phyloP scores from a whole-genome alignment of 92 coral and sea anemone genomes.

The Phenganax marumi region DNA sequence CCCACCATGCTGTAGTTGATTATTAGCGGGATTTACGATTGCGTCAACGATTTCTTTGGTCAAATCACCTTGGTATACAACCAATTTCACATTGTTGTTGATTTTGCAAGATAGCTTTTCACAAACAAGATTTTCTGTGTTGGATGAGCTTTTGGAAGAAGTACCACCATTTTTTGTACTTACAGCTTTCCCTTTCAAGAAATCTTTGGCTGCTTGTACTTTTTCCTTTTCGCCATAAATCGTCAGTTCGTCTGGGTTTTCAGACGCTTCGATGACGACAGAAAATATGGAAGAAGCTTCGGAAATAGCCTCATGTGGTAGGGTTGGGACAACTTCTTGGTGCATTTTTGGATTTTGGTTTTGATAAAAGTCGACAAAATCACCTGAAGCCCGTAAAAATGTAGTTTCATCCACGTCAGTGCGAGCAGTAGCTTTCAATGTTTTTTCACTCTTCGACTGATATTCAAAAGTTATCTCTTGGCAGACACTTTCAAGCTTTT shows the following conservation, averaged over 20 bases:
- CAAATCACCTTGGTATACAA: slow-evolving; percentile 61
- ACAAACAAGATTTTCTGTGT: background rate
- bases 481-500: slow-evolving; percentile 14
- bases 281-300: slow-evolving; percentile 8
- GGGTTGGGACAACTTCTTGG: slow-evolving; percentile 18
- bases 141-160: too few species aligned
- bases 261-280: slow-evolving; percentile 38
- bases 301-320: background rate
- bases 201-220: slow-evolving; percentile 22
- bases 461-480: slow-evolving; percentile 10
- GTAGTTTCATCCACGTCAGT: background rate
- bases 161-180: too few species aligned
- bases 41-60: slow-evolving; percentile 63
- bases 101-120: background rate
- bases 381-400: background rate
- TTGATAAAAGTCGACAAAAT: slow-evolving; percentile 37
- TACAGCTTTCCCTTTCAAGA: background rate
- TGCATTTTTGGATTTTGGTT: slow-evolving; percentile 41
- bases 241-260: slow-evolving; percentile 16
- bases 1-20: slow-evolving; percentile 58
- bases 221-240: slow-evolving; percentile 54
- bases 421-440: background rate
- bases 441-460: background rate
- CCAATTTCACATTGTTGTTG: slow-evolving; percentile 43
- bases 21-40: slow-evolving; percentile 68